Percentiles rank a stretch among this genome's conserved stretches.
Conservation (phyloP, 53 echinoderm and acorn worm genomes). For the Actinopyga echinites region DNA sequence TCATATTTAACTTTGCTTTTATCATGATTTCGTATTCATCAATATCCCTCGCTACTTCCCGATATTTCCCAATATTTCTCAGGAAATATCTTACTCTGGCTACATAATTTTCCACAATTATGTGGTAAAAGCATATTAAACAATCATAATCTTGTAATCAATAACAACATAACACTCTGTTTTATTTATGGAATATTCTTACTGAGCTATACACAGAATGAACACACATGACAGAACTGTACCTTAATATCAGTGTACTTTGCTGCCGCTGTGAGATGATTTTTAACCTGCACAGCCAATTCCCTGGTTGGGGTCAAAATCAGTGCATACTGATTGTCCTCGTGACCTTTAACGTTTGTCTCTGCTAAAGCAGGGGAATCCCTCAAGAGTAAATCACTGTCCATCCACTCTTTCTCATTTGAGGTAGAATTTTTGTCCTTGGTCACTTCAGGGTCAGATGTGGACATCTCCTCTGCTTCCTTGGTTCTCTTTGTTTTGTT, state of each 20-base stretch:
- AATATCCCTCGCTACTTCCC: too few relatives aligned
- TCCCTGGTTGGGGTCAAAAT: slow-evolving; percentile 89
- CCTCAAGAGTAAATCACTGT: neutral
- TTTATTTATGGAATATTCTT: too few relatives aligned
- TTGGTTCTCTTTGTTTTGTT: too few relatives aligned
- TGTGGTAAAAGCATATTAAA: too few relatives aligned
- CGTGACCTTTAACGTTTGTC: neutral
- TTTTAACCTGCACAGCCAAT: slow-evolving; percentile 86
- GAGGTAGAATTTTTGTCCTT: neutral
- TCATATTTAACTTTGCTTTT: too few relatives aligned
- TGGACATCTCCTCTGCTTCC: too few relatives aligned
- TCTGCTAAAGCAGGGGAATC: neutral
- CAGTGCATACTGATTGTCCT: slow-evolving; percentile 56
- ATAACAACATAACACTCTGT: too few relatives aligned
- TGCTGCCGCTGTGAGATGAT: slow-evolving; percentile 74
- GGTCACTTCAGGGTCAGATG: neutral
- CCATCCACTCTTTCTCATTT: neutral
- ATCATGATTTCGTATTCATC: too few relatives aligned
- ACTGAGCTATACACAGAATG: neutral
- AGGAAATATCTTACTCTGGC: too few relatives aligned
- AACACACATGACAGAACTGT: neutral
- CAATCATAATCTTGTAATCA: too few relatives aligned
- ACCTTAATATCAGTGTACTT: slow-evolving; percentile 90
- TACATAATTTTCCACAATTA: too few relatives aligned
- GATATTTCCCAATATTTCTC: too few relatives aligned